Evolutionary conservation across 1,140 invertebrate species (phyloP).

Genomic region (Dolichoris vasculosae): DNA sequence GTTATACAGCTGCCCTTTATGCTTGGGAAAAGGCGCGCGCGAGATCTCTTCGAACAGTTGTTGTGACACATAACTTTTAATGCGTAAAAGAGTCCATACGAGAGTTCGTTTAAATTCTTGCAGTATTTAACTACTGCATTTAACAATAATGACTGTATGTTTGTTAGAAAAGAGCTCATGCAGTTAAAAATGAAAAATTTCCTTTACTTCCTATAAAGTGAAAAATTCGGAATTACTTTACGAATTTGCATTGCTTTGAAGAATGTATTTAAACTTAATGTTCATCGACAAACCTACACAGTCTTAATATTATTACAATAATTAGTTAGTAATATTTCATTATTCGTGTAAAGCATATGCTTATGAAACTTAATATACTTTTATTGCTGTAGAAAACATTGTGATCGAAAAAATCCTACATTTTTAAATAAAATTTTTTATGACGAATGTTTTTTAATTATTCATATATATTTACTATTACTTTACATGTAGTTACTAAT

Average conservation of each 20-base stretch:
- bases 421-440: no score
- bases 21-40: slow-evolving; percentile 32
- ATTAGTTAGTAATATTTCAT: not conserved
- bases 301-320: not conserved
- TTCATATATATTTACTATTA: no score
- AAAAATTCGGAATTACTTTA: slow-evolving; percentile 22
- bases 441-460: no score
- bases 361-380: not conserved
- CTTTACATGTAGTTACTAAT: no score
- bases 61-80: slow-evolving; percentile 52
- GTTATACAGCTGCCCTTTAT: slow-evolving; percentile 44
- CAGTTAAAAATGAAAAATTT: slow-evolving; percentile 29
- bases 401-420: no score
- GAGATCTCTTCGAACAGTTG: slow-evolving; percentile 14
- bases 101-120: slow-evolving; percentile 50
- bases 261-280: slow-evolving; percentile 22
- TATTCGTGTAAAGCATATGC: not conserved
- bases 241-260: slow-evolving; percentile 23
- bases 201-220: slow-evolving; percentile 37
- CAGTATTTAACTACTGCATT: slow-evolving; percentile 44
- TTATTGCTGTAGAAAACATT: not conserved
- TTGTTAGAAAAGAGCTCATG: slow-evolving; percentile 40
- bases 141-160: slow-evolving; percentile 47
- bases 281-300: not conserved
- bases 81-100: slow-evolving; percentile 41